A percentile compares a stretch with the other conserved stretches of the same genome.
phyloP scores from a whole-genome alignment of 2,797 vertebrate genomes.

The Pitangus sulphuratus region DNA sequence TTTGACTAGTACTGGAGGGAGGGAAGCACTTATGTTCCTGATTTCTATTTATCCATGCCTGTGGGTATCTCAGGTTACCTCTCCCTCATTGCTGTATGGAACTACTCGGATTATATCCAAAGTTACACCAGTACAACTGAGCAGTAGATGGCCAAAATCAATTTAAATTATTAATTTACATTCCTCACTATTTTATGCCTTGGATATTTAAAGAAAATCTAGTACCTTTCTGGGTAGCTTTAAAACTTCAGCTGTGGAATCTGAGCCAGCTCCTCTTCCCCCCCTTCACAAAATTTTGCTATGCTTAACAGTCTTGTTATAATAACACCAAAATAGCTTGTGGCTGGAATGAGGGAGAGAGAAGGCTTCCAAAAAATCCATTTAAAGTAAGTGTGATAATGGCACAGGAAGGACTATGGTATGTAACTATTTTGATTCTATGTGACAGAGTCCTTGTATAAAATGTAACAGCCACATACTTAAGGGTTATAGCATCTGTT shows the following conservation, averaged over 20 bases:
- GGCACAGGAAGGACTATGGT: background rate
- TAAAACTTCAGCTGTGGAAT: background rate
- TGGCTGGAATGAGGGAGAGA: background rate
- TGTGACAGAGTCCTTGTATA: background rate
- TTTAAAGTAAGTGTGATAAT: conserved; percentile 42
- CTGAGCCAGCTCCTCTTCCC: background rate
- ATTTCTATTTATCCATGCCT: background rate
- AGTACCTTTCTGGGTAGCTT: background rate
- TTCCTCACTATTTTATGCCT: background rate
- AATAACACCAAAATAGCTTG: conserved; percentile 14
- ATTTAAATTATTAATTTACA: background rate
- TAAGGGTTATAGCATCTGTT: background rate
- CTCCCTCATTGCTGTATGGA: background rate
- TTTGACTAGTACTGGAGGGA: background rate
- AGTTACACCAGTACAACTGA: background rate
- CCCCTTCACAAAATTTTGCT: background rate
- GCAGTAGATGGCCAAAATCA: background rate
- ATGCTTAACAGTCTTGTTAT: background rate
- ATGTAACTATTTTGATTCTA: conserved; percentile 1
- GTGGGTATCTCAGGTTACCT: background rate
- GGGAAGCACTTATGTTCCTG: background rate
- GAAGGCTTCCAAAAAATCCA: background rate
- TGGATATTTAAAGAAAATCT: background rate
- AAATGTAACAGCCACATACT: background rate
- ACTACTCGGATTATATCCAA: background rate